These are phyloP conservation scores for Podarcis siculus DNA, from an alignment of 2,797 vertebrate species.

Conservation along the genomic window DNA sequence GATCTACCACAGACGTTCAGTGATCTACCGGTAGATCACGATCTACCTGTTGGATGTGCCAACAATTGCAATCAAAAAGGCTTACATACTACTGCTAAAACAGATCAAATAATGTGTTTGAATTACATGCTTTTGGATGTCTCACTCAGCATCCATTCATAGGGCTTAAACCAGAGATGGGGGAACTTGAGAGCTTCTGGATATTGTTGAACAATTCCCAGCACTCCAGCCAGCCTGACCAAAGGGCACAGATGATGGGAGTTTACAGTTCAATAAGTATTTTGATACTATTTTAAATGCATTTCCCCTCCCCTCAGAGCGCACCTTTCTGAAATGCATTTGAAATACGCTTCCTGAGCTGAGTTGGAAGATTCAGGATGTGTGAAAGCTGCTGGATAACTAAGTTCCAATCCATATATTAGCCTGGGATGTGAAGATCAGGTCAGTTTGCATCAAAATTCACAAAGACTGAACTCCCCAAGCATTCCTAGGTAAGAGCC, in stretches of 20 bases:
- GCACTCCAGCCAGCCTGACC: too few relatives aligned
- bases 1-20: too few relatives aligned
- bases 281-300: too few relatives aligned
- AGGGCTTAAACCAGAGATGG: too few relatives aligned
- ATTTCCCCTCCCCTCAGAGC: background rate
- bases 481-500: constrained; percentile 43
- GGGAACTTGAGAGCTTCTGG: too few relatives aligned
- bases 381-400: background rate
- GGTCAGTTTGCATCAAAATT: background rate
- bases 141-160: too few relatives aligned
- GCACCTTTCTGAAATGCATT: background rate
- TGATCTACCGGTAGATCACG: too few relatives aligned
- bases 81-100: background rate
- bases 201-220: too few relatives aligned
- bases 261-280: too few relatives aligned
- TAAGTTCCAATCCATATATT: background rate
- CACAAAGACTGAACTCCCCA: background rate
- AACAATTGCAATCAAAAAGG: background rate
- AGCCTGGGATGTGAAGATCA: background rate
- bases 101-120: background rate
- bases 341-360: background rate
- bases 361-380: background rate
- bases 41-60: too few relatives aligned
- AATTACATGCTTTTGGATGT: background rate
- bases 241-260: too few relatives aligned